These are phyloP conservation scores for Cephalopterus ornatus DNA, from an alignment of 2,113 vertebrate genomes.

Conservation along the genomic window DNA sequence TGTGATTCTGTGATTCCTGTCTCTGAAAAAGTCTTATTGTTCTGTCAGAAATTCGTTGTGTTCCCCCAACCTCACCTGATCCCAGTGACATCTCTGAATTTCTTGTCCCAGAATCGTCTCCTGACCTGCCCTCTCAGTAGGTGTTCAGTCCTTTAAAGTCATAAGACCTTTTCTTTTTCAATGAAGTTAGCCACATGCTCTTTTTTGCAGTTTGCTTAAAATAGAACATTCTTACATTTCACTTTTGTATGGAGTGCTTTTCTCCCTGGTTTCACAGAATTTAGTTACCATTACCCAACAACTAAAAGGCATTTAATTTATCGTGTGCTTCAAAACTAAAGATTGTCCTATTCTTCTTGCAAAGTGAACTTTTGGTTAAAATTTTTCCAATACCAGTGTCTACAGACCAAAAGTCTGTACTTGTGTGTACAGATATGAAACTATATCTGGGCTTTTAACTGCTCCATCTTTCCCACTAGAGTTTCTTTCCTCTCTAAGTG, in stretches of 20 bases:
- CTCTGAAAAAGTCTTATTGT: background rate
- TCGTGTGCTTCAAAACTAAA: background rate
- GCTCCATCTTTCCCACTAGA: background rate
- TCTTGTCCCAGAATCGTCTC: background rate
- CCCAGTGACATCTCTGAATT: fast-evolving
- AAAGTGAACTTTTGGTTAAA: background rate
- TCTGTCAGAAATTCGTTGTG: background rate
- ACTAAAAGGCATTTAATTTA: background rate
- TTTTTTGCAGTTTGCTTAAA: background rate
- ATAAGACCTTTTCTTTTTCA: background rate
- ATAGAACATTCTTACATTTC: background rate
- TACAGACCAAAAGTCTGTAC: background rate
- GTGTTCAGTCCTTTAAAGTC: background rate
- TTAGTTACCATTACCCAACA: background rate
- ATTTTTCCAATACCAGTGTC: background rate
- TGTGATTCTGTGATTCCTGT: background rate
- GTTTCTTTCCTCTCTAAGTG: background rate
- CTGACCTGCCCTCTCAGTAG: background rate
- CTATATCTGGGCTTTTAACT: background rate
- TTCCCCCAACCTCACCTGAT: fast-evolving
- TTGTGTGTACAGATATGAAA: background rate
- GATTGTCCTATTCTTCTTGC: background rate
- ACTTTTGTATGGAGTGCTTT: background rate
- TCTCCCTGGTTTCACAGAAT: background rate
- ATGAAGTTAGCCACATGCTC: background rate